Percentiles rank a stretch among this genome's conserved stretches.
These are phyloP conservation scores for Bombus superbus DNA, from an alignment of 1,140 invertebrate species.

Conservation along the genomic window DNA sequence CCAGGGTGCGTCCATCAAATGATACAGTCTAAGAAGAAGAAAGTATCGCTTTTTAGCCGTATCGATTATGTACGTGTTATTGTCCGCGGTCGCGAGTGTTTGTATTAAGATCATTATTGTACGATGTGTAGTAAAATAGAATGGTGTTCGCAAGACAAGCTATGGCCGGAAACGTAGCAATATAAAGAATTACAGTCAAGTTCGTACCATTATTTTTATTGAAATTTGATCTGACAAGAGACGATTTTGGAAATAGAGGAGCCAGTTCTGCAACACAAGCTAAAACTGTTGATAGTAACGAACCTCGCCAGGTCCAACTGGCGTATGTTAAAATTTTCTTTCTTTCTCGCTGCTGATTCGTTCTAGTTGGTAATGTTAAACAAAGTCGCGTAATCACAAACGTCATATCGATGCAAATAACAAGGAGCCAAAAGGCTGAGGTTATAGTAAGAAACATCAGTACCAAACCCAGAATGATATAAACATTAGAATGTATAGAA, in stretches of 20 bases:
- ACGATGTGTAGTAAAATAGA: conserved; percentile 72
- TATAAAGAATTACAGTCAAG: conserved; percentile 66
- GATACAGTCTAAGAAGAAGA: conserved; percentile 71
- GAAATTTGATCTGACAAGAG: conserved; percentile 71
- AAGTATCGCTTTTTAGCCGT: conserved; percentile 60
- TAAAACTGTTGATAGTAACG: conserved; percentile 60
- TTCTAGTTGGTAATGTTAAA: conserved; percentile 59
- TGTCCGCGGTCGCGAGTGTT: conserved; percentile 49
- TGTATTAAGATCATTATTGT: conserved; percentile 60
- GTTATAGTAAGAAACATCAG: conserved; percentile 69
- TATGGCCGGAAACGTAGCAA: conserved; percentile 61
- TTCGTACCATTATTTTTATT: conserved; percentile 57
- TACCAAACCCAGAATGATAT: conserved; percentile 60
- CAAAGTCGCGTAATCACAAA: conserved; percentile 72
- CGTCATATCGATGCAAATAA: conserved; percentile 75
- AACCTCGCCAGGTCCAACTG: conserved; percentile 53
- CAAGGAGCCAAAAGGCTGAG: conserved; percentile 69
- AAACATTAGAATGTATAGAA: conserved; percentile 22
- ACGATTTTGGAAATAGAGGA: conserved; percentile 67
- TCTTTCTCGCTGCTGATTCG: conserved; percentile 56
- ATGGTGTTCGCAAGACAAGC: conserved; percentile 61
- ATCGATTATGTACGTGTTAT: conserved; percentile 50
- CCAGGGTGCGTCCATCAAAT: conserved; percentile 75
- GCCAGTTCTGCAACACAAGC: conserved; percentile 65
- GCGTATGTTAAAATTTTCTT: conserved; percentile 71